Evolutionary conservation across 2,797 vertebrate genomes (phyloP).

Genomic region (Cheirogaleus major): DNA sequence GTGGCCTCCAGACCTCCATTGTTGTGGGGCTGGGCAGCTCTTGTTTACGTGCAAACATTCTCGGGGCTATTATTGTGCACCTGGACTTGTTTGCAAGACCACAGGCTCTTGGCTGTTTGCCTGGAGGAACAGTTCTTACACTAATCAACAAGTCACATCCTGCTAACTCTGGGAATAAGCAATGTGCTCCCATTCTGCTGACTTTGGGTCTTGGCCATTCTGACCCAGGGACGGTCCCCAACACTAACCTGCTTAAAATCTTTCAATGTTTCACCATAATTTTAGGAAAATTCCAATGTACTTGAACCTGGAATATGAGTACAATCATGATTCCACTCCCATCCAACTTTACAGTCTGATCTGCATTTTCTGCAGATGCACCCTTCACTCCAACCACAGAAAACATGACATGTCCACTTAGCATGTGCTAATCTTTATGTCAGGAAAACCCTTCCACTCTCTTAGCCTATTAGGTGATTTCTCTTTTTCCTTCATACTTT

Average conservation of each 20-base stretch:
- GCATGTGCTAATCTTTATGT: neutral
- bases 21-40: too few species aligned
- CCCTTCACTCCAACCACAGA: neutral
- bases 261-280: neutral
- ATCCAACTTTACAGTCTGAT: neutral
- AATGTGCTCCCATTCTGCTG: too few species aligned
- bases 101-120: too few species aligned
- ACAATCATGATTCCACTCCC: neutral
- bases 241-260: neutral
- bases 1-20: too few species aligned
- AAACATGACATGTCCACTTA: neutral
- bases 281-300: neutral
- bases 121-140: too few species aligned
- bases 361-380: neutral
- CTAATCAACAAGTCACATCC: too few species aligned
- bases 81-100: too few species aligned
- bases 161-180: too few species aligned
- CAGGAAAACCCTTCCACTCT: neutral
- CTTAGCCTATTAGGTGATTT: neutral
- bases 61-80: too few species aligned
- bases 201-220: too few species aligned
- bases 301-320: neutral
- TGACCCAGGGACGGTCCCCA: too few species aligned
- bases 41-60: too few species aligned
- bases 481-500: neutral